phyloP scores from a whole-genome alignment of 2,888 invertebrate genomes.

The Aproaerema taeniolella region DNA sequence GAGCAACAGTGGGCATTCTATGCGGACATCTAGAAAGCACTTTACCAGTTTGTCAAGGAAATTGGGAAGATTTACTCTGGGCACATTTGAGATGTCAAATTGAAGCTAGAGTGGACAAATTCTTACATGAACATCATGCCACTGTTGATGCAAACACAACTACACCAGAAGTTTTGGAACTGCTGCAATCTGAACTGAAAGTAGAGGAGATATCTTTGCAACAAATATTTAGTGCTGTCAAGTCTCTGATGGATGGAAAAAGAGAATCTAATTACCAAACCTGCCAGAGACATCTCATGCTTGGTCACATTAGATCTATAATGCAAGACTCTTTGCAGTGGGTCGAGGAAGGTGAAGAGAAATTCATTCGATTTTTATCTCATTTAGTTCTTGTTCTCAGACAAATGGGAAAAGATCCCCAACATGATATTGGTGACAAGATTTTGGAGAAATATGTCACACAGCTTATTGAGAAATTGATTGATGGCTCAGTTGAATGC shows the following conservation, averaged over 20 bases:
- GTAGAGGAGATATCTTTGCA: conserved; percentile 56
- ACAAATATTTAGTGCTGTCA: conserved; percentile 62
- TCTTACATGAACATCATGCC: conserved; percentile 63
- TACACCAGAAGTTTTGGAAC: conserved; percentile 53
- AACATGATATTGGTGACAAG: conserved; percentile 84
- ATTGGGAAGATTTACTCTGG: conserved; percentile 96
- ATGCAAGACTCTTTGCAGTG: conserved; percentile 83
- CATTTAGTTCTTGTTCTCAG: conserved; percentile 91
- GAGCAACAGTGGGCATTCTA: conserved; percentile 85
- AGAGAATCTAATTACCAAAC: conserved; percentile 82
- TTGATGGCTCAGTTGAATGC: conserved; percentile 78
- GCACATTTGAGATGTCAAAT: conserved; percentile 89
- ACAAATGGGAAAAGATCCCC: conserved; percentile 84
- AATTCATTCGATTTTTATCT: conserved; percentile 87
- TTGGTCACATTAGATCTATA: conserved; percentile 86
- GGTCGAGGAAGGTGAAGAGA: conserved; percentile 73
- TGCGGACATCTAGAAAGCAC: conserved; percentile 90
- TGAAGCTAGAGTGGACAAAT: conserved; percentile 88
- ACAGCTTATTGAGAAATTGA: conserved; percentile 79
- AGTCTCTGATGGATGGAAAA: conserved; percentile 71
- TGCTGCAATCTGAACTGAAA: conserved; percentile 54
- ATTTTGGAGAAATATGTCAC: conserved; percentile 86
- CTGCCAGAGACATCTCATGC: conserved; percentile 90
- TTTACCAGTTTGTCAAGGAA: conserved; percentile 83
- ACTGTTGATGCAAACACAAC: conserved; percentile 65